Evolutionary conservation across 2,888 invertebrate genomes (phyloP), one percentile per base, ranked within the genome.

Genomic region (Agelastica alni): DNA sequence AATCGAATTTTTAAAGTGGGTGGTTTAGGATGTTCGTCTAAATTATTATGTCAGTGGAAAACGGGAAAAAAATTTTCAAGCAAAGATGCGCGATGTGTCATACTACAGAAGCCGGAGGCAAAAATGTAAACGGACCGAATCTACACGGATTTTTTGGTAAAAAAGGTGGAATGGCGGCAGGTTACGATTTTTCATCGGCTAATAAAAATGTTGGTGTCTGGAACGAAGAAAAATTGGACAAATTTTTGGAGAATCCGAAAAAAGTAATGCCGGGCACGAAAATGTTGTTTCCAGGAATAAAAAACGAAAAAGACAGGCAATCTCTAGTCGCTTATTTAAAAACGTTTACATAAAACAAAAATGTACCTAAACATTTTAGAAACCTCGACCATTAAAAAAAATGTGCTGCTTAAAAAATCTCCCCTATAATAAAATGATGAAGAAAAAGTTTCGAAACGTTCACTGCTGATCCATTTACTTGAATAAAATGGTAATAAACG

Each of bases 231-330:
- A 51, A 43, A 14, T 7, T 51, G 20, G 44, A 51, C n/a, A 7
- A 28, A 1, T 51, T 37, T 9, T 13, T 51, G 17, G 12, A 12
- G 2, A 12, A 43, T 36, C 51, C 51, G 1, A 51, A 51, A 34
- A 51, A 43, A n/a, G 20, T 36, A 2, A 43, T 51, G 16, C 51
- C 51, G 9, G 51, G 51, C 12, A 34, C 26, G 10, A 51, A 12
- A 13, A 51, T 51, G 51, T 12, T 51, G 13, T 43, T 51, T 28
- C 28, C 43, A 3, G 51, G 51, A n/a, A 12, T 51, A 10, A 43
- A 44, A 26, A 44, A 28, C 13, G 28, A 7, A 10, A 17, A 26
- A 16, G 51, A 43, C 2, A 22, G 51, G 3, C 14, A 30, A 28
- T 43, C 32, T 39, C 2, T 51, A 7, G 44, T 51, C 17, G 44